These are phyloP conservation scores for Drosophila nr. fundita DNA, from an alignment of 2,888 invertebrate species.

Conservation along the genomic window DNA sequence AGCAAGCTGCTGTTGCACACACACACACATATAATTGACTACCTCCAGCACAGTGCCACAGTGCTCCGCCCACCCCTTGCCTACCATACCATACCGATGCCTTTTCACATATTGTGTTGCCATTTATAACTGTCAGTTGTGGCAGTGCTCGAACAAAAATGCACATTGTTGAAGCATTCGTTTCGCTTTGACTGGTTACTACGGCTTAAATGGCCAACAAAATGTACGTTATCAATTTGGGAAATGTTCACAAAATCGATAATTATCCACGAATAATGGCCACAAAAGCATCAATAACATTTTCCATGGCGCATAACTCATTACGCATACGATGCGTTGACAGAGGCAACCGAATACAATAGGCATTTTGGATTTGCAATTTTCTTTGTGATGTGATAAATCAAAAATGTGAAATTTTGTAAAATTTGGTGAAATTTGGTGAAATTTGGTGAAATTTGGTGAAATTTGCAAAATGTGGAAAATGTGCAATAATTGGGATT, in stretches of 20 bases:
- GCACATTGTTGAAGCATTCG: slow-evolving; percentile 13
- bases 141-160: slow-evolving; percentile 29
- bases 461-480: slow-evolving; percentile 16
- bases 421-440: too few species aligned
- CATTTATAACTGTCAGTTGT: slow-evolving; percentile 52
- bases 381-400: slow-evolving; percentile 40
- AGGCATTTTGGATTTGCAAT: slow-evolving; percentile 12
- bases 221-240: slow-evolving; percentile 10
- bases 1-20: slow-evolving; percentile 28
- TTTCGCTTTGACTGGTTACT: slow-evolving; percentile 4
- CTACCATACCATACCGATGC: neutral
- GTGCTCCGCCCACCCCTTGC: neutral
- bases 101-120: slow-evolving; percentile 10
- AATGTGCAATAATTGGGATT: slow-evolving; percentile 32
- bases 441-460: too few species aligned
- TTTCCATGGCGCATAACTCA: slow-evolving; percentile 3
- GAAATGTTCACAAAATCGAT: slow-evolving; percentile 55
- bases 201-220: slow-evolving; percentile 23
- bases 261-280: slow-evolving; percentile 46
- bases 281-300: slow-evolving; percentile 1
- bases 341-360: slow-evolving; percentile 22
- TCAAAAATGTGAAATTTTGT: slow-evolving; percentile 60
- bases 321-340: slow-evolving; percentile 54
- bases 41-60: neutral
- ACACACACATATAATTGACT: slow-evolving; percentile 3